Percentiles rank a stretch among this genome's conserved stretches.
Conservation (phyloP, 2,797 vertebrate genomes). For the Graptemys geographica region DNA sequence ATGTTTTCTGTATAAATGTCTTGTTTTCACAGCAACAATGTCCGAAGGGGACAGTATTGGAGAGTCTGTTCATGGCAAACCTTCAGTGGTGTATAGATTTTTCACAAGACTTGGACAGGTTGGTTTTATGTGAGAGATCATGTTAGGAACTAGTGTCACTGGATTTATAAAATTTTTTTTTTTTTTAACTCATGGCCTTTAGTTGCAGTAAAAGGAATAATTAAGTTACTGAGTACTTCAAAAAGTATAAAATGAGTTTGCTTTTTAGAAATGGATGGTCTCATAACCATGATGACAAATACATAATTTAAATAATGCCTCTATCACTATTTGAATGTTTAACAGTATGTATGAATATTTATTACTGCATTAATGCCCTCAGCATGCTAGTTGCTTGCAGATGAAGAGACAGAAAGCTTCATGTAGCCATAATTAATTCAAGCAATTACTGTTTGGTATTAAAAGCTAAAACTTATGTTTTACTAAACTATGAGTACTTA, state of each 20-base stretch:
- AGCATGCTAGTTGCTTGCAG: neutral
- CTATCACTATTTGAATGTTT: neutral
- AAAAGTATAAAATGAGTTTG: neutral
- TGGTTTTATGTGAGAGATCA: slow-evolving; percentile 45
- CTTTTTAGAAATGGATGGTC: neutral
- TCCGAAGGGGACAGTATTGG: slow-evolving; percentile 98
- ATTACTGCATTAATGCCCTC: neutral
- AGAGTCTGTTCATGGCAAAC: slow-evolving; percentile 96
- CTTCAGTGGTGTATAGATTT: slow-evolving; percentile 91
- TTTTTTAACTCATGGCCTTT: neutral
- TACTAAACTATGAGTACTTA: neutral
- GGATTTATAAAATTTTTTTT: neutral
- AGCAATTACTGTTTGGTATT: neutral
- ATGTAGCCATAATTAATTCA: neutral
- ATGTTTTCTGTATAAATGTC: neutral
- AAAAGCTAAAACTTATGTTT: neutral
- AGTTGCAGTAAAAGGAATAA: neutral
- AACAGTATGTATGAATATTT: fast-evolving
- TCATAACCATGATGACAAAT: neutral
- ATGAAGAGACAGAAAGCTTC: neutral
- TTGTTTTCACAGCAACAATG: slow-evolving; percentile 85
- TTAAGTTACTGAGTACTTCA: neutral
- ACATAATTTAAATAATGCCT: neutral
- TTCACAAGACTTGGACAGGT: slow-evolving; percentile 97
- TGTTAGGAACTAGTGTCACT: neutral